Conservation (phyloP, 2,797 vertebrate species). For the Anisognathus igniventris region DNA sequence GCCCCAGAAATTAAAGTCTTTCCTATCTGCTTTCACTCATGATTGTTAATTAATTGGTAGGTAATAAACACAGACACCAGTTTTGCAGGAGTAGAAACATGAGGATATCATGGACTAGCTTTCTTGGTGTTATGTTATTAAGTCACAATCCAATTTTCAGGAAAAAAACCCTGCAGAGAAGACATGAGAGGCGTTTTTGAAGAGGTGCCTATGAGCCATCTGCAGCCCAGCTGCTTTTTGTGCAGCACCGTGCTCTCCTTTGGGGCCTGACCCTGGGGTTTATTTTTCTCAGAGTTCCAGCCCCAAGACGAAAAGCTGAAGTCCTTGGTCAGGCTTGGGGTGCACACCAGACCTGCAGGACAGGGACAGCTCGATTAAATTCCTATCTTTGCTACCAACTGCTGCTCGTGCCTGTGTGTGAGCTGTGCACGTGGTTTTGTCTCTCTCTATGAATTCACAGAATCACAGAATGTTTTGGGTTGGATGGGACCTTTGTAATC, state of each 20-base stretch:
- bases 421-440: accelerated
- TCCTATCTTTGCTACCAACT: neutral
- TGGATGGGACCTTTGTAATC: neutral
- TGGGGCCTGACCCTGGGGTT: neutral
- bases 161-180: neutral
- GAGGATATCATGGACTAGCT: neutral
- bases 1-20: neutral
- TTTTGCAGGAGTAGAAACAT: neutral
- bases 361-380: accelerated
- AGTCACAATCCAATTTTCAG: neutral
- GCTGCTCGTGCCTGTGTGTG: neutral
- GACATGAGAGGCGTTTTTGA: neutral
- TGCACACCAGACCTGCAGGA: neutral
- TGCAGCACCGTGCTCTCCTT: neutral
- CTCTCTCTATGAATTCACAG: neutral
- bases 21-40: neutral
- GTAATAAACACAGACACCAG: neutral
- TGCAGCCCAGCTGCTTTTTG: neutral
- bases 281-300: neutral
- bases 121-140: neutral
- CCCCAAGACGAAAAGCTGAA: neutral
- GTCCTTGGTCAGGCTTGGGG: neutral
- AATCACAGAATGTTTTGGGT: neutral
- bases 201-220: neutral
- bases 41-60: conserved; percentile 7